Evolutionary conservation across 2,888 invertebrate genomes (phyloP), one percentile per base, ranked within the genome.

Genomic region (Choristoneura rosaceana): DNA sequence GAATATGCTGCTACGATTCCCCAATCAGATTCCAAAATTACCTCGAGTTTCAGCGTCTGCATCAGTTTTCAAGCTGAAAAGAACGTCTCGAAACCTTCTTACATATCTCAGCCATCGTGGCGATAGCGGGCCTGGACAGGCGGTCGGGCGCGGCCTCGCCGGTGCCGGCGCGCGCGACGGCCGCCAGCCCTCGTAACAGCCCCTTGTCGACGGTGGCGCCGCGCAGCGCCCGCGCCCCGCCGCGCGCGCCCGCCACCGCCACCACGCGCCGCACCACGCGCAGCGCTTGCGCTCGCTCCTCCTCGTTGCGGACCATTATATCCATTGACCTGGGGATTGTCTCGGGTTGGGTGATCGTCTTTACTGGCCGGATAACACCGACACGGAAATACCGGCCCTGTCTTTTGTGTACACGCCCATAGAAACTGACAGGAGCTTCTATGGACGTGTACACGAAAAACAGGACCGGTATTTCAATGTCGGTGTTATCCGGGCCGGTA

Each of bases 41-140:
- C 1, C 25, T 25, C 25, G 25, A 25, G 25, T 25, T 25, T 25
- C 25, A 25, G 25, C 0, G 2, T 25, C 25, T 25, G 25, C 25
- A 25, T 25, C 25, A 25, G 0, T 25, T 25, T 25, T 25, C 25
- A 25, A 25, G 25, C 7, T 7, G 38, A 7, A 38, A 38, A 38
- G 38, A 38, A 38, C 4, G 14, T 2, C 15, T 17, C 50, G 50
- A 52, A 52, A 52, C 50, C 50, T n/a, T 87, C 94, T 85, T 87
- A 97, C 97, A 98, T 81, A 99, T 95, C 94, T 99, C 99, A 79
- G 98, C 97, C 12, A 99, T 92, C 8, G 98, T 97, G 41, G 98
- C 98, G 71, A 99, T 95, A 81, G 98, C 98, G 12, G 97, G 97
- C 75, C 98, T 95, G 60, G 98, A 95, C 86, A 98, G 95, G 75